A percentile compares a stretch with the other conserved stretches of the same genome.
phyloP scores from a whole-genome alignment of 53 echinoderm and acorn worm genomes.

The Paracentrotus lividus region DNA sequence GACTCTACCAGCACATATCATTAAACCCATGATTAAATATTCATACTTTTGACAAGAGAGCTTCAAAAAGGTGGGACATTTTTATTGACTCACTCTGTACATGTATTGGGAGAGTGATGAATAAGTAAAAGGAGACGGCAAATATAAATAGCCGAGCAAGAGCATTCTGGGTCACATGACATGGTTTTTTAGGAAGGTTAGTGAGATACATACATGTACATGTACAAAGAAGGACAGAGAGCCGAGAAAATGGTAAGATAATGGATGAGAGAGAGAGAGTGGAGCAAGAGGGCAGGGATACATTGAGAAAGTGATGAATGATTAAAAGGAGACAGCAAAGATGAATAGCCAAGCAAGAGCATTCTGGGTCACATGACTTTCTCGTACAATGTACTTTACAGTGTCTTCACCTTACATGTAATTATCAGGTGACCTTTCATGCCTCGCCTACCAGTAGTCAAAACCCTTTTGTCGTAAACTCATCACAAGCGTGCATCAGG shows the following conservation, averaged over 20 bases:
- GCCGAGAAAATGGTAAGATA: neutral
- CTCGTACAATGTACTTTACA: neutral
- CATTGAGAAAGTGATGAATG: too few species aligned
- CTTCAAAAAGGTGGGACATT: too few species aligned
- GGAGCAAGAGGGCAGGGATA: neutral
- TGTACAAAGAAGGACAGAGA: too few species aligned
- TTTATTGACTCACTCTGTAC: too few species aligned
- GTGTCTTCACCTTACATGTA: conserved; percentile 4
- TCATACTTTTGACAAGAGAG: too few species aligned
- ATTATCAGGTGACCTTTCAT: conserved; percentile 54
- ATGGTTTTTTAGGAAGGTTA: too few species aligned
- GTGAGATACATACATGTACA: too few species aligned
- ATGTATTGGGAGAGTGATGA: too few species aligned
- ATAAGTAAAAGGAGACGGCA: too few species aligned
- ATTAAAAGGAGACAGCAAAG: neutral
- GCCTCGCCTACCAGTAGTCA: neutral
- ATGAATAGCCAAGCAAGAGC: neutral
- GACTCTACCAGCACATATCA: too few species aligned
- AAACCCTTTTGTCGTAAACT: neutral
- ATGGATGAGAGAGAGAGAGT: neutral
- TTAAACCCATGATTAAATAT: too few species aligned
- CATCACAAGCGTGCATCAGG: conserved; percentile 18
- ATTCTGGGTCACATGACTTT: conserved; percentile 22
- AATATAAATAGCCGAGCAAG: neutral
- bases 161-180: conserved; percentile 21